phyloP scores from a whole-genome alignment of 2,113 vertebrate genomes.

The Hyperoodon ampullatus region DNA sequence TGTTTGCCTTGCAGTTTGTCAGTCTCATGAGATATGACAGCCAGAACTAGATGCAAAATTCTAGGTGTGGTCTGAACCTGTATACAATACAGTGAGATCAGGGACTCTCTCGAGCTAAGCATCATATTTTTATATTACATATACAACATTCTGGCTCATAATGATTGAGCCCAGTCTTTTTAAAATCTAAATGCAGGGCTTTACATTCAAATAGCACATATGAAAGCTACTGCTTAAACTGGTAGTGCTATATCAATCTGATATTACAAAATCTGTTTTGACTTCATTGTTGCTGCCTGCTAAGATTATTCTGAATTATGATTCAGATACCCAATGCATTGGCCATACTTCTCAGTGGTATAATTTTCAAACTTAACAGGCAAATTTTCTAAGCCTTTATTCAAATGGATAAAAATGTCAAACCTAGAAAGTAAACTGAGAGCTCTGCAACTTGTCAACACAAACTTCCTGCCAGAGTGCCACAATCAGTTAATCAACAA shows the following conservation, averaged over 20 bases:
- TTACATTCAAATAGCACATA: neutral
- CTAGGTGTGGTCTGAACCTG: neutral
- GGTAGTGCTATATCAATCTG: neutral
- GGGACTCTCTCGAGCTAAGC: neutral
- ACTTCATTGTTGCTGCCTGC: neutral
- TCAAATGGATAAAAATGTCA: slow-evolving; percentile 20
- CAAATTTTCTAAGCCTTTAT: neutral
- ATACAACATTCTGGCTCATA: neutral
- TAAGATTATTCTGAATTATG: slow-evolving; percentile 5
- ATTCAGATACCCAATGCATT: neutral
- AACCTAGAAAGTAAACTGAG: neutral
- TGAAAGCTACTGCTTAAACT: neutral
- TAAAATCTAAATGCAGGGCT: neutral
- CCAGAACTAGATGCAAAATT: neutral
- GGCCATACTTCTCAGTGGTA: neutral
- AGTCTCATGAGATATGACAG: neutral
- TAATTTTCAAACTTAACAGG: neutral
- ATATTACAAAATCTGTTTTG: neutral
- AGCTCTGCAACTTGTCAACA: neutral
- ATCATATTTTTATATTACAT: neutral
- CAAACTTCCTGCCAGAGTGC: neutral
- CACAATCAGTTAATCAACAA: neutral
- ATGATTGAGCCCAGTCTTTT: neutral
- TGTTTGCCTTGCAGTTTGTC: neutral
- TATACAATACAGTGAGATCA: neutral